Base-by-base conservation (phyloP, 2,797 vertebrate species). In the Decapterus maruadsi region DNA sequence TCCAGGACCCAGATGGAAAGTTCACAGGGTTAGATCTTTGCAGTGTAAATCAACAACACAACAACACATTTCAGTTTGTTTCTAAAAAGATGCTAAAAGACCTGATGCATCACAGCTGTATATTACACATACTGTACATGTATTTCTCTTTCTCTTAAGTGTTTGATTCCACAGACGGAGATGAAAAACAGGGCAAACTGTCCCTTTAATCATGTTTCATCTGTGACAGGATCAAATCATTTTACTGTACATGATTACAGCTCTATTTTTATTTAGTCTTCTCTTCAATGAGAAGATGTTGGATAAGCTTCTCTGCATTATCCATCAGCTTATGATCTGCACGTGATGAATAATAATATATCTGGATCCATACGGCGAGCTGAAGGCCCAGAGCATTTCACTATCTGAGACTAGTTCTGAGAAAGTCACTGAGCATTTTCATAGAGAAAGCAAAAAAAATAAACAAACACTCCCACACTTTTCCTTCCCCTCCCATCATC, bases 261-360 rank as follows among this genome's bases (percentile, higher is more conserved):
- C 40, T 77, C 72, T 76, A 22, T 85, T 86, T 83, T 75, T 17
- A 56, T 72, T 69, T 20, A 50, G 14, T 68, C 42, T 54, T 70
- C 62, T 13, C 54, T 51, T 83, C 55, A 20, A 19, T 46, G 63
- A 55, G 26, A 83, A 70, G 48, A 78, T 66, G 59, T 3, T 51
- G 65, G 51, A 66, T 88, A 58, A 88, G 80, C 73, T 66, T 53
- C 72, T 65, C 76, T 64, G 68, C 26, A 51, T 79, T 43, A 82
- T 83, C 29, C 74, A 78, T 78, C 78, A 86, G 86, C 86, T 91
- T 69, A 88, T 68, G 14, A 75, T 5, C 0, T 59, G 62, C 77
- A 77, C 4, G 13, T 81, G 72, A 80, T 57, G 45, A 72, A 51
- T 20, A 19, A 66, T 72, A 63, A 64, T 22, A 38, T 13, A 50